A percentile compares a stretch with the other conserved stretches of the same genome.
These are phyloP conservation scores for Denticeps clupeoides DNA, from an alignment of 2,797 vertebrate genomes.

Conservation along the genomic window DNA sequence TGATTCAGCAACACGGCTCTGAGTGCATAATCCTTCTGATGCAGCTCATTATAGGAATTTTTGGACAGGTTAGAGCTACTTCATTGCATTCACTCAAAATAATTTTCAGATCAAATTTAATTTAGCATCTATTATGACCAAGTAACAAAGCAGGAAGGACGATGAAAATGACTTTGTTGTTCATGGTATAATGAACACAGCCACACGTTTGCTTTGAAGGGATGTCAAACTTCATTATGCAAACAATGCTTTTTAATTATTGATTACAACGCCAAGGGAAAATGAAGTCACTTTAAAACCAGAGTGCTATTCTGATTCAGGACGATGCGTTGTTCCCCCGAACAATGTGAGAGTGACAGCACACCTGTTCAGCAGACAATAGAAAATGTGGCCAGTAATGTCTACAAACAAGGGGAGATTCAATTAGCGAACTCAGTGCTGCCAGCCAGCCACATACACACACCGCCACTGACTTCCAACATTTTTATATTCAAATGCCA, in stretches of 20 bases:
- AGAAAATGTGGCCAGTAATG: constrained; percentile 45
- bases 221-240: constrained; percentile 43
- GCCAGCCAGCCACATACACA: constrained; percentile 38
- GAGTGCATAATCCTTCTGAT: no score
- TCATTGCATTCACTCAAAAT: no score
- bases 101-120: no score
- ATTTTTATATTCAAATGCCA: not conserved
- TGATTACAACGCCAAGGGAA: constrained; percentile 34
- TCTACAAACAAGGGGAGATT: constrained; percentile 49
- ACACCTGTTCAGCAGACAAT: constrained; percentile 49
- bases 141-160: no score
- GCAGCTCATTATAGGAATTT: no score
- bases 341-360: constrained; percentile 34
- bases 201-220: constrained; percentile 14
- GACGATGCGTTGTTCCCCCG: constrained; percentile 25
- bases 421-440: constrained; percentile 43
- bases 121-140: no score
- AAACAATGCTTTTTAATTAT: constrained; percentile 54
- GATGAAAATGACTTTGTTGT: no score
- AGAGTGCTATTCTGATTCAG: constrained; percentile 38
- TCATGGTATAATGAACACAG: no score
- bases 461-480: constrained; percentile 2
- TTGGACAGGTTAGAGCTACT: no score
- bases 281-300: constrained; percentile 45
- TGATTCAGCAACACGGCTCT: no score